These are phyloP conservation scores for Ibidorhyncha struthersii DNA, from an alignment of 2,113 vertebrate species.

Conservation along the genomic window DNA sequence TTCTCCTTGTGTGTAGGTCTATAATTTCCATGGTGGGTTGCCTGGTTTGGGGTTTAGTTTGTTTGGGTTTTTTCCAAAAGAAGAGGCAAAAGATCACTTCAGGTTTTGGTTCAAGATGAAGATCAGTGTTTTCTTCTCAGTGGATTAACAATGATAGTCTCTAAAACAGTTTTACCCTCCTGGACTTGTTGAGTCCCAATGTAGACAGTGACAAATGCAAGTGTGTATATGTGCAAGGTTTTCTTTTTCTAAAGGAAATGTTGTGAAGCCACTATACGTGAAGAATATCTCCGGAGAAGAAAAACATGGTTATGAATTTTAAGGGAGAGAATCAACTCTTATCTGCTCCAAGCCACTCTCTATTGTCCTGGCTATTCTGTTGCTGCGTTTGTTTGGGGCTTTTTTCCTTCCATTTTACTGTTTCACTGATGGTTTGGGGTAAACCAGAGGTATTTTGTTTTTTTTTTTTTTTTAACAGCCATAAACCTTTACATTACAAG, in stretches of 20 bases:
- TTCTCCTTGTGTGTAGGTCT: neutral
- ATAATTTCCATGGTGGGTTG: neutral
- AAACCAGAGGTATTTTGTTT: neutral
- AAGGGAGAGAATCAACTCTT: neutral
- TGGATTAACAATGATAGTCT: neutral
- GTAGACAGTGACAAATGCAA: conserved; percentile 8
- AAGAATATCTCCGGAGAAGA: neutral
- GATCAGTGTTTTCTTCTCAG: neutral
- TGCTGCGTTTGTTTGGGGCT: neutral
- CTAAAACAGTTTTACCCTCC: neutral
- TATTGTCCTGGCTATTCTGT: neutral
- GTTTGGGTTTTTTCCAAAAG: neutral
- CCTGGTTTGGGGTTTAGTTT: neutral
- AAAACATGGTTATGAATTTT: neutral
- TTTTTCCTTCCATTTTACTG: neutral
- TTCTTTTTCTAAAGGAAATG: conserved; percentile 1
- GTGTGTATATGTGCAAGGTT: neutral
- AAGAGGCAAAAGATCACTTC: neutral
- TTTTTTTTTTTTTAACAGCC: neutral
- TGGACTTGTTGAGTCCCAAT: neutral
- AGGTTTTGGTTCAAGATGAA: neutral
- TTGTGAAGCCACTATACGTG: neutral
- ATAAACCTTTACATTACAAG: neutral
- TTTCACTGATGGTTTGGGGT: neutral
- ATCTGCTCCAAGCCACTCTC: neutral